phyloP scores from a whole-genome alignment of 1,140 invertebrate genomes.

The Drosophila persimilis region DNA sequence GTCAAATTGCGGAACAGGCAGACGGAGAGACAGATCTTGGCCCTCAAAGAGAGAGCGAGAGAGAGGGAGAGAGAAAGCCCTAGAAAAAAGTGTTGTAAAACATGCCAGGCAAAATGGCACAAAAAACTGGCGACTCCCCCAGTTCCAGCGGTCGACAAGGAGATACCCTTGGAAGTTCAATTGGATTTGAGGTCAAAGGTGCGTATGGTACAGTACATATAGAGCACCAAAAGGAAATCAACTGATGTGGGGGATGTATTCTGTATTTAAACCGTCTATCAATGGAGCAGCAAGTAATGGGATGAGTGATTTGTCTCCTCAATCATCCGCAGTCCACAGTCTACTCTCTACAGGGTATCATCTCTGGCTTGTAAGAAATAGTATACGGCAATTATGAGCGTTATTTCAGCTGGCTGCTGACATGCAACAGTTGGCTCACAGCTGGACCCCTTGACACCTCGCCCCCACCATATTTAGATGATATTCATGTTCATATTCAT shows the following conservation, averaged over 20 bases:
- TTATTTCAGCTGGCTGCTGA: slow-evolving; percentile 68
- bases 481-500: slow-evolving; percentile 57
- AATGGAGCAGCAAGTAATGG: too few relatives aligned
- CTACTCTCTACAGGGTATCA: slow-evolving; percentile 7
- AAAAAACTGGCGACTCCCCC: slow-evolving; percentile 1
- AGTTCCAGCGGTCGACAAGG: neutral
- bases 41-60: slow-evolving; percentile 38
- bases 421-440: slow-evolving; percentile 69
- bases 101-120: slow-evolving; percentile 43
- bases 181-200: neutral
- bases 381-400: slow-evolving; percentile 68
- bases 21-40: slow-evolving; percentile 13
- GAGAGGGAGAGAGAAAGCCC: neutral
- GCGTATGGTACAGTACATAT: too few relatives aligned
- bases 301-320: too few relatives aligned
- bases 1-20: neutral
- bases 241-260: too few relatives aligned
- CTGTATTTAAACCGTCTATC: too few relatives aligned
- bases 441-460: slow-evolving; percentile 2
- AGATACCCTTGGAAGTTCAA: neutral
- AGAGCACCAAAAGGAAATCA: too few relatives aligned
- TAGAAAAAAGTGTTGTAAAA: slow-evolving; percentile 57
- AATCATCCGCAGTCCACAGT: too few relatives aligned
- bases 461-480: slow-evolving; percentile 5
- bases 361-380: slow-evolving; percentile 10